phyloP scores from a whole-genome alignment of 1,140 invertebrate genomes.

The Aphis gossypii region DNA sequence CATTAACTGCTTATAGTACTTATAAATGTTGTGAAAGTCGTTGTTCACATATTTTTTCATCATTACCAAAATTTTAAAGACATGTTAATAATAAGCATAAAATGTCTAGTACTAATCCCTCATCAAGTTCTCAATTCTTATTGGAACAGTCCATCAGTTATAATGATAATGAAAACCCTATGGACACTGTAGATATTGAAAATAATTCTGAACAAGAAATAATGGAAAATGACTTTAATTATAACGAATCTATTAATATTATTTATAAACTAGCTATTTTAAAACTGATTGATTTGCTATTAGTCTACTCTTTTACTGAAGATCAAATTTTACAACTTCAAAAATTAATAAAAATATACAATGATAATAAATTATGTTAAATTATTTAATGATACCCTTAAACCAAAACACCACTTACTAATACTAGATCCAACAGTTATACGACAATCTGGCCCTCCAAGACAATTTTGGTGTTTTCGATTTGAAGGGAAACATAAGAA shows the following conservation, averaged over 20 bases:
- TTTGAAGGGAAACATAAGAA: neutral
- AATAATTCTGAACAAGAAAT: neutral
- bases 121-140: too few species aligned
- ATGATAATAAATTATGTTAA: too few species aligned
- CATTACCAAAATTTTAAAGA: neutral
- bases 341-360: too few species aligned
- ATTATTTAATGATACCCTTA: neutral
- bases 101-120: too few species aligned
- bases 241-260: neutral
- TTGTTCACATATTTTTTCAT: neutral
- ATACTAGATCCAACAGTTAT: neutral
- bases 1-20: neutral
- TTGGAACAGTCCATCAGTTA: too few species aligned
- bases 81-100: neutral
- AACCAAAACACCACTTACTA: neutral
- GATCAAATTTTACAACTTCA: too few species aligned
- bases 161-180: too few species aligned
- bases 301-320: too few species aligned
- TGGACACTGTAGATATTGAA: too few species aligned
- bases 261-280: neutral
- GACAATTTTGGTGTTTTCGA: neutral
- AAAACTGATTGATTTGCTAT: too few species aligned
- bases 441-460: neutral
- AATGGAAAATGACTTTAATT: neutral
- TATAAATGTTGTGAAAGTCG: constrained; percentile 12